Conservation (phyloP, 1,140 invertebrate genomes). For the Mizuhopecten yessoensis region DNA sequence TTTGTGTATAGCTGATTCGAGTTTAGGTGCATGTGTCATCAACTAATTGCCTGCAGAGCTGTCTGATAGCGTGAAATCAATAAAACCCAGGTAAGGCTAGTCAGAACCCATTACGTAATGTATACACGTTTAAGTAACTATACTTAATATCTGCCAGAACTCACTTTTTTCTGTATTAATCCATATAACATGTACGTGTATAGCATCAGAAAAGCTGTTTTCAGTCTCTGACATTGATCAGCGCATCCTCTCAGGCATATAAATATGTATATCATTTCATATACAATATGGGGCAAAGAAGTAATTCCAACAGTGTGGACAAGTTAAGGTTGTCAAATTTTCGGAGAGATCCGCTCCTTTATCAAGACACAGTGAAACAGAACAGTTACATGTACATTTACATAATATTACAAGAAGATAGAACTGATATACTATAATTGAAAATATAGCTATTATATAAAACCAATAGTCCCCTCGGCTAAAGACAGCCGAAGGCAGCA, state of each 20-base stretch:
- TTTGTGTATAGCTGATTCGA: background rate
- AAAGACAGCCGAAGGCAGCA: no score
- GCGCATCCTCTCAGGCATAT: background rate
- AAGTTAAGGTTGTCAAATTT: no score
- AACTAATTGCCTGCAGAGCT: constrained; percentile 33
- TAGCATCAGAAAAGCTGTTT: constrained; percentile 18
- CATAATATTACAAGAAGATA: no score
- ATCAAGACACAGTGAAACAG: no score
- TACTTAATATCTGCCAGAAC: constrained; percentile 24
- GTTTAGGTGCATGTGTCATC: constrained; percentile 13
- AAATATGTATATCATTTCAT: background rate
- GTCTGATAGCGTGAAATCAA: background rate
- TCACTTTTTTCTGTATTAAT: background rate
- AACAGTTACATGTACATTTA: no score
- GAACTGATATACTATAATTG: no score
- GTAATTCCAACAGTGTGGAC: no score
- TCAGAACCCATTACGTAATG: constrained; percentile 6
- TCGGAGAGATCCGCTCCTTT: no score
- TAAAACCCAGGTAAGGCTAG: background rate
- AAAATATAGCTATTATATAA: no score
- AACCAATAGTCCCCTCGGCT: no score
- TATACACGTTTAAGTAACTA: constrained; percentile 35
- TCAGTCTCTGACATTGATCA: background rate
- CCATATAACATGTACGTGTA: background rate
- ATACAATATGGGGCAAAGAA: no score